phyloP scores from a whole-genome alignment of 2,888 invertebrate genomes.

The Tetheella fluctuosa region DNA sequence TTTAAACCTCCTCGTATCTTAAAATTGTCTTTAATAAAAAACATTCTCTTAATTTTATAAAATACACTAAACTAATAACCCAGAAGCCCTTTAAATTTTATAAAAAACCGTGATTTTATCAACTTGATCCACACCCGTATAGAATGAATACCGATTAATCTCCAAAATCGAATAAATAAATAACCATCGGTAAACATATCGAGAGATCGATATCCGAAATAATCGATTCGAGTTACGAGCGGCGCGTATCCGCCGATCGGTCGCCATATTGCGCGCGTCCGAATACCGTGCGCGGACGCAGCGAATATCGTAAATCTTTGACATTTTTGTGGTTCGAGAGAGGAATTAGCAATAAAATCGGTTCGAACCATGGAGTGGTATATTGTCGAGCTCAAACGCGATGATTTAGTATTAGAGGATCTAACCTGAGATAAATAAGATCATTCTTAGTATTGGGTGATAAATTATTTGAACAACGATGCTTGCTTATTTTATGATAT shows the following conservation, averaged over 20 bases:
- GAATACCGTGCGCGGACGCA: conserved; percentile 34
- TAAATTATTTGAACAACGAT: conserved; percentile 21
- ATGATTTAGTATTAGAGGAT: conserved; percentile 28
- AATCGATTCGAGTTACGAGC: conserved; percentile 54
- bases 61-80: not conserved
- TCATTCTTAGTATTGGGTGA: conserved; percentile 32
- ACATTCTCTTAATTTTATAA: not conserved
- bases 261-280: conserved; percentile 42
- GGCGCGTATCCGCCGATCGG: conserved; percentile 43
- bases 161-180: conserved; percentile 62
- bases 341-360: conserved; percentile 51
- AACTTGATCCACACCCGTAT: conserved; percentile 8
- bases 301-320: conserved; percentile 60
- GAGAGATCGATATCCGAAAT: conserved; percentile 59
- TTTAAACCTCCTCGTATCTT: too few relatives aligned
- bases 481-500: not conserved
- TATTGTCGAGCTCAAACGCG: conserved; percentile 3
- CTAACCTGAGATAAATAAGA: conserved; percentile 34
- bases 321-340: conserved; percentile 61
- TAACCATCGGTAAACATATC: conserved; percentile 50
- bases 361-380: conserved; percentile 7
- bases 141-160: conserved; percentile 61
- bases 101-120: not conserved
- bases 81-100: not conserved
- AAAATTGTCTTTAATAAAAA: too few relatives aligned